Base-by-base conservation (phyloP, 2,888 invertebrate species). In the Agrilus biguttatus region DNA sequence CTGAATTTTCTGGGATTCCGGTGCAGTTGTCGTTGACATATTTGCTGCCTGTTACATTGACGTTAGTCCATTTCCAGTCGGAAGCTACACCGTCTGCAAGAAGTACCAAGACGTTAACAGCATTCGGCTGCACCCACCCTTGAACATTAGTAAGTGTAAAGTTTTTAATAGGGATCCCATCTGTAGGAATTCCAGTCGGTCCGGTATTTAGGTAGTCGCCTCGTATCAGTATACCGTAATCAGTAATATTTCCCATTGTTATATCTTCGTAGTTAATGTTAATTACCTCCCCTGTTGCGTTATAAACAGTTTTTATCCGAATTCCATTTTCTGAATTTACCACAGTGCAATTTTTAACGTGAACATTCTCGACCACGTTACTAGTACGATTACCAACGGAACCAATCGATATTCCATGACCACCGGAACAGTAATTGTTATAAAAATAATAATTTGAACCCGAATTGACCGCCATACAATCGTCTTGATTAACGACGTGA, bases 401-500 rank as follows among this genome's bases (percentile, higher is more conserved):
- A 5, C 23, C 23, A 23, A 23, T 23, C 8, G 23, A 23, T 21
- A 53, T 42, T 14, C 53, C 53, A 44, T 52, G 52, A 3, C 50
- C 49, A 21, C 53, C 53, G 14, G 47, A 45, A 38, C 53, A 53
- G 37, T 41, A 45, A 34, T 50, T 44, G 19, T 49, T 46, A 6
- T 47, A 44, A 35, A 53, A 44, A 1, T 46, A 35, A 19, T 49
- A 42, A 33, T 50, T 42, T 2, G 43, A 40, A 17, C 52, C 53
- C 7, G 46, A 38, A 14, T 47, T 50, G 4, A 53, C 40, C 10
- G 50, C 53, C 6, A 53, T 40, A 42, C 53, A 53, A 36, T 52
- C 53, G 40, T 53, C 53, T 41, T 53, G 53, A 43, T 53, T 53
- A 10, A 46, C 39, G 3, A 53, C 50, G n/a, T 43, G 40, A 12